A percentile compares a stretch with the other conserved stretches of the same genome.
Conservation (phyloP, 2,888 invertebrate genomes). For the Quadroppia sp. region DNA sequence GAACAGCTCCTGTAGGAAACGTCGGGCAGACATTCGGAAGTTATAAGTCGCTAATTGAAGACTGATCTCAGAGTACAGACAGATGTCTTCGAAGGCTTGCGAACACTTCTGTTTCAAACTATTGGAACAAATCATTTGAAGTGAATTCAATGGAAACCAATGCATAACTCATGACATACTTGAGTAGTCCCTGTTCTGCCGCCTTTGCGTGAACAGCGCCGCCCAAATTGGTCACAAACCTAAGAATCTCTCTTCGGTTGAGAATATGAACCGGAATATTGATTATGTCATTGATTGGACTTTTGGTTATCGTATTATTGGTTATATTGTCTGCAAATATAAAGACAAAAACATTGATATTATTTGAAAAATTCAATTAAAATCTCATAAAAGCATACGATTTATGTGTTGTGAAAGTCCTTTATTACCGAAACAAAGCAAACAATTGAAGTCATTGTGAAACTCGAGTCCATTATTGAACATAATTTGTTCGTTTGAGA, state of each 20-base stretch:
- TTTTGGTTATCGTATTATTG: background rate
- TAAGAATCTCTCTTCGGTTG: slow-evolving; percentile 62
- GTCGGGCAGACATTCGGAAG: slow-evolving; percentile 74
- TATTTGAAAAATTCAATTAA: background rate
- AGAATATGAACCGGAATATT: slow-evolving; percentile 48
- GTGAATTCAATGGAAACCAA: slow-evolving; percentile 19
- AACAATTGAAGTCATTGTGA: slow-evolving; percentile 48
- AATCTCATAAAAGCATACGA: background rate
- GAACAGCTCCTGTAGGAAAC: slow-evolving; percentile 89
- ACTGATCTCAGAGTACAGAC: slow-evolving; percentile 87
- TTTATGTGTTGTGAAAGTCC: background rate
- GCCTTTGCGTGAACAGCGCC: slow-evolving; percentile 74
- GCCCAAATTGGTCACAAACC: slow-evolving; percentile 68
- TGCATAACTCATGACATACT: slow-evolving; percentile 50
- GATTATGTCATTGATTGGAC: background rate
- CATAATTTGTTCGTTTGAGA: slow-evolving; percentile 37
- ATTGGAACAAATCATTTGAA: slow-evolving; percentile 19
- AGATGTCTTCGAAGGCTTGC: slow-evolving; percentile 66
- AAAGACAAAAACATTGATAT: background rate
- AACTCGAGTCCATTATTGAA: slow-evolving; percentile 45
- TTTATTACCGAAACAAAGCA: slow-evolving; percentile 44
- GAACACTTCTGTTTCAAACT: slow-evolving; percentile 59
- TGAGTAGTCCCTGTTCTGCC: slow-evolving; percentile 73
- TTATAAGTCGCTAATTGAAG: slow-evolving; percentile 70
- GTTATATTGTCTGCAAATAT: slow-evolving; percentile 1